Evolutionary conservation across 2,888 invertebrate genomes (phyloP), one percentile per base, ranked within the genome.

Genomic region (Hirtodrosophila cameraria): DNA sequence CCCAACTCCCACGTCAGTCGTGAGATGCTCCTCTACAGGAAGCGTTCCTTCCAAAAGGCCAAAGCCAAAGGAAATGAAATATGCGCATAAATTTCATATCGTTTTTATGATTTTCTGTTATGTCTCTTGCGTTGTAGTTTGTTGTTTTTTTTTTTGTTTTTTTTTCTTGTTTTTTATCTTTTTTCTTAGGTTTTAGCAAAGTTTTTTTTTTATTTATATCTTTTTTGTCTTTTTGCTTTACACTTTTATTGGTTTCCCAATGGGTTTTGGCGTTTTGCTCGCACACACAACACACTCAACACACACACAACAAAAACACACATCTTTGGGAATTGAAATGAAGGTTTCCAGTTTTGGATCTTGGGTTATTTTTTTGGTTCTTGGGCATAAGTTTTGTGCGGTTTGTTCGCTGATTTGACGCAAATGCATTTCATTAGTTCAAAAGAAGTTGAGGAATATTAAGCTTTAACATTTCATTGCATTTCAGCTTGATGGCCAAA

Each of bases 1-100:
- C 1, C 11, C 28, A 28, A n/a, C 28, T 4, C 18, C 18, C 18
- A 9, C 18, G n/a, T 4, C 20, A 54, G 36, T 42, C 42, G 9
- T 25, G 27, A 28, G 39, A 16, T 30, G 41, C 18, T 33, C 35
- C 18, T 33, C 35, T 23, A 23, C 31, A 49, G 59, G 61, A 67
- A 59, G 59, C 46, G 53, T n/a, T 35, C 45, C 15, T 23, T 46
- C 55, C 41, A 49, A 59, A 62, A 49, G 49, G 60, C 53, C 62
- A 67, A 55, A 58, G 62, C 74, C 39, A 82, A 75, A 74, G 71
- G 78, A 86, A 84, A 84, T 79, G 79, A 82, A 84, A 84, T 82
- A 82, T 84, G 82, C 84, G 82, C 82, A 82, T 84, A 82, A 84
- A 84, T 82, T 82, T 82, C 76, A 82, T 84, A 84, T 82, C 82